phyloP scores from a whole-genome alignment of 2,797 vertebrate species.

The Phataginus tetradactyla region DNA sequence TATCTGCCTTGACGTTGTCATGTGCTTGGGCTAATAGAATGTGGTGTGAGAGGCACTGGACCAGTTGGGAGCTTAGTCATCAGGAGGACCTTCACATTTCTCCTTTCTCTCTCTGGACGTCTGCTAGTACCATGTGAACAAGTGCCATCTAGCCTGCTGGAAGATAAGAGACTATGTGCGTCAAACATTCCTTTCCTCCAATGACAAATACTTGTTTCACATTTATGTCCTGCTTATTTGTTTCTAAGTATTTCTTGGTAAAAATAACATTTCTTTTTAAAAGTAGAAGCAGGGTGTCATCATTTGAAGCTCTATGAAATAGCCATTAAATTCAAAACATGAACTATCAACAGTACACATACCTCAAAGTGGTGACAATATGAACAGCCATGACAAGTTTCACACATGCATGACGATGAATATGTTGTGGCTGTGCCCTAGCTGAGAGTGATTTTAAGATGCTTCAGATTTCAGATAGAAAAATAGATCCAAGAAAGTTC shows the following conservation, averaged over 20 bases:
- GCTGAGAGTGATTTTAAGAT: not conserved
- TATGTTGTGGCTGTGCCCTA: not conserved
- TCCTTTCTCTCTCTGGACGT: not conserved
- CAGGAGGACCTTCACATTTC: not conserved
- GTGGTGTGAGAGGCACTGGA: not conserved
- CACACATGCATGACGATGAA: not conserved
- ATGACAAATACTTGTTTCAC: not conserved
- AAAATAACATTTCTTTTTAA: not conserved
- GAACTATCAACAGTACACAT: not conserved
- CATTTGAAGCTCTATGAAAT: not conserved
- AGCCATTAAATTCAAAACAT: not conserved
- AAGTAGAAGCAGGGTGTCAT: not conserved
- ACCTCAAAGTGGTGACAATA: not conserved
- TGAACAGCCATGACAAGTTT: not conserved
- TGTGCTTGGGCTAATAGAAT: not conserved
- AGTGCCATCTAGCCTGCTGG: not conserved
- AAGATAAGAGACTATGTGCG: not conserved
- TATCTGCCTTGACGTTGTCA: not conserved
- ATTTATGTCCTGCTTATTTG: not conserved
- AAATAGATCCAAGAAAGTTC: not conserved
- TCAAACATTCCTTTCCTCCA: not conserved
- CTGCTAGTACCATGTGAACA: not conserved
- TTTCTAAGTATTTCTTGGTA: conserved; percentile 2
- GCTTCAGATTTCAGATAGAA: not conserved
- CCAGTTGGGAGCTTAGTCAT: not conserved